Base-by-base conservation (phyloP, 2,113 vertebrate genomes). In the Pachycephala philippinensis region DNA sequence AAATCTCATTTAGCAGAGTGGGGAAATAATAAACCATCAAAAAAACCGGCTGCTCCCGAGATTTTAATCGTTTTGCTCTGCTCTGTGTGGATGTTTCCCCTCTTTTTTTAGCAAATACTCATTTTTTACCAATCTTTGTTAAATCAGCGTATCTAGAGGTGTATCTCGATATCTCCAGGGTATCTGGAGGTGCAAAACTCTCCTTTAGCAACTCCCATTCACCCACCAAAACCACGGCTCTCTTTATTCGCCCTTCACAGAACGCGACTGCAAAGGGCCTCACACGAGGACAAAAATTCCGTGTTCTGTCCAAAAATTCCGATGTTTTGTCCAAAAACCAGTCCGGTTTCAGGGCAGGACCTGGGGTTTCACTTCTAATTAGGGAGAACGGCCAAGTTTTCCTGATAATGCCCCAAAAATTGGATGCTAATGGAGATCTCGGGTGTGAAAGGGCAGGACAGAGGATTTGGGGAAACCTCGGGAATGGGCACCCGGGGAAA, bases 381-480 rank as follows among this genome's bases (percentile, higher is more conserved):
- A 27, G 31, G 10, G 26, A 37, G 11, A 16, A 8, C 14, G 8
- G 19, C 7, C 4, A 7, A 6, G 0, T 6, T 79, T 15, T 35
- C 53, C 33, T 18, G 53, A 37, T 10, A 3, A 26, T 2, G 9
- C 16, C 33, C 35, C 18, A 2, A 1, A 21, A 33, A 7, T 0
- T 3, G 60, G 23, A 15, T 7, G 33, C 16, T 27, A 4, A 53
- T 3, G 6, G 52, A 26, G 7, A 13, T 2, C 13, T 17, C 16
- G 24, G 24, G 30, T 27, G 45, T 10, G 5, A 17, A 53, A 20
- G 40, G 4, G 4, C 37, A 61, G 22, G 44, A 49, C 63, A 17
- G 9, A n/a, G n/a, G 42, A 42, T 16, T 16, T 42, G 42, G 24
- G 10, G 10, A 17, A 75, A 33, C 4, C 5, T 6, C 23, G 31